Evolutionary conservation across 2,113 vertebrate genomes (phyloP).

Genomic region (Okapia johnstoni): DNA sequence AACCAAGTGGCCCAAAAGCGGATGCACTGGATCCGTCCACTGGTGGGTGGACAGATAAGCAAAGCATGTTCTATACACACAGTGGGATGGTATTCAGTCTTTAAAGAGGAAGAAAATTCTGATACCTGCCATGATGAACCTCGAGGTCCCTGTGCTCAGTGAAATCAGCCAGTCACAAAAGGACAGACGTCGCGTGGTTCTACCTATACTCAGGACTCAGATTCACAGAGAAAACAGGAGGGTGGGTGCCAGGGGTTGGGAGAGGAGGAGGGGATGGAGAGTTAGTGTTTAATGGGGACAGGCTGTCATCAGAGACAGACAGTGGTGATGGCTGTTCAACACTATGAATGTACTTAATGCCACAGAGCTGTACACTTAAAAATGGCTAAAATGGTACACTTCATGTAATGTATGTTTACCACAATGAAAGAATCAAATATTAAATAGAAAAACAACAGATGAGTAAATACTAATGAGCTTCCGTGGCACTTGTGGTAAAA

Average conservation of each 20-base stretch:
- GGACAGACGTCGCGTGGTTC: rapidly evolving
- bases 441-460: background rate
- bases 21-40: background rate
- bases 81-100: rapidly evolving
- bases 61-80: rapidly evolving
- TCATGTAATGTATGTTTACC: background rate
- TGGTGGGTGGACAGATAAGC: rapidly evolving
- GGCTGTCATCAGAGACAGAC: background rate
- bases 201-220: rapidly evolving
- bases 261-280: rapidly evolving
- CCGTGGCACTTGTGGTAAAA: background rate
- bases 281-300: rapidly evolving
- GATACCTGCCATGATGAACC: rapidly evolving
- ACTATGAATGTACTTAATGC: rapidly evolving
- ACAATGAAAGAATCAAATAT: background rate
- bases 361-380: rapidly evolving
- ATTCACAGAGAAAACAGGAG: background rate
- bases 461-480: no score
- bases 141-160: rapidly evolving
- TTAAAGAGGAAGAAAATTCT: background rate
- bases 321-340: rapidly evolving
- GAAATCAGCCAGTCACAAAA: background rate
- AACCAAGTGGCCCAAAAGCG: rapidly evolving
- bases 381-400: background rate
- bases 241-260: background rate